These are phyloP conservation scores for Labeo rohita DNA, from an alignment of 2,113 vertebrate genomes.

Conservation along the genomic window DNA sequence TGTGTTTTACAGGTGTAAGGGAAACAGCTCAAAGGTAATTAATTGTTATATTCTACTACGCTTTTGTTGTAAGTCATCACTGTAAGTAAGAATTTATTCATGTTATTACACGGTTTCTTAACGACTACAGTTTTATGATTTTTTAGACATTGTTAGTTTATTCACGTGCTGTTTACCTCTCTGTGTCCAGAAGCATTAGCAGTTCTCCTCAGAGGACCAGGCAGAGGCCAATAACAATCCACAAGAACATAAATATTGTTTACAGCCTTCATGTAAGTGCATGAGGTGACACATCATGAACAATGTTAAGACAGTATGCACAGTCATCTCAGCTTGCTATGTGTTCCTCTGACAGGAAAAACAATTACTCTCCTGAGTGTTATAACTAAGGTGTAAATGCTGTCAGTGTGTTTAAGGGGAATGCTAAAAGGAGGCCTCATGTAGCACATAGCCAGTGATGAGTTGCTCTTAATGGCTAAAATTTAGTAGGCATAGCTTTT, in stretches of 20 bases:
- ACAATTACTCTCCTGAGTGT: conserved; percentile 1
- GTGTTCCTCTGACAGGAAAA: conserved; percentile 17
- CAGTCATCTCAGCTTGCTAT: neutral
- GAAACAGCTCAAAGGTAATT: no score
- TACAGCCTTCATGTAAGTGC: neutral
- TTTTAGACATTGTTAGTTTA: neutral
- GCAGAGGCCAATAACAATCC: neutral
- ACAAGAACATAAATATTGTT: conserved; percentile 19
- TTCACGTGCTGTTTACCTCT: neutral
- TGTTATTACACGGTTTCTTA: neutral
- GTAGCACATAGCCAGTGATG: neutral
- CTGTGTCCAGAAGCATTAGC: neutral
- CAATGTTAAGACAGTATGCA: neutral
- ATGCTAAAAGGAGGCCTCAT: neutral
- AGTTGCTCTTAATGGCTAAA: neutral
- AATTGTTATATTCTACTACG: neutral
- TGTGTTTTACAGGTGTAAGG: no score
- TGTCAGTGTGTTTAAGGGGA: neutral
- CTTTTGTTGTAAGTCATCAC: neutral
- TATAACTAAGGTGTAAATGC: neutral
- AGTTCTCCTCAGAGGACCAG: neutral
- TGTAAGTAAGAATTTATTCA: neutral
- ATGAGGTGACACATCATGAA: neutral
- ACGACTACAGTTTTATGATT: neutral
- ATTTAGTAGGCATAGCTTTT: neutral